A percentile compares a stretch with the other conserved stretches of the same genome.
These are phyloP conservation scores for Diarsia mendica DNA, from an alignment of 2,888 invertebrate genomes.

Conservation along the genomic window DNA sequence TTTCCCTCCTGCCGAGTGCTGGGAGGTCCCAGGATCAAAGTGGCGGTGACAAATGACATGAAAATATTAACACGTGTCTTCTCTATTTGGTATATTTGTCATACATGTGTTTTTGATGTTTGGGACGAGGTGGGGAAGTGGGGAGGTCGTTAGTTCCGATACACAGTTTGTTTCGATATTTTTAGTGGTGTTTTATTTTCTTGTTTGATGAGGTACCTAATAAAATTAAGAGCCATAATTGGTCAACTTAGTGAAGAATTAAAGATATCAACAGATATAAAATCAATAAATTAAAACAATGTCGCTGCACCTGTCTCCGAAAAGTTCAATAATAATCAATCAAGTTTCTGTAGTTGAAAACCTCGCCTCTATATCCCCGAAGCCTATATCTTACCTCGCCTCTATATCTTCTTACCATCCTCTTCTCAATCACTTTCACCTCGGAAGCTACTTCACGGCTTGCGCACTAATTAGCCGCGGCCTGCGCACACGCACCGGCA, in stretches of 20 bases:
- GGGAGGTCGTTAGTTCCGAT: conserved; percentile 27
- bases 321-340: no score
- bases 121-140: conserved; percentile 13
- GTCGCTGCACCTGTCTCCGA: neutral
- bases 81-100: conserved; percentile 49
- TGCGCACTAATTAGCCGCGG: conserved; percentile 45
- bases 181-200: conserved; percentile 27
- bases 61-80: conserved; percentile 69
- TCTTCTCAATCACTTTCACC: conserved; percentile 9
- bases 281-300: neutral
- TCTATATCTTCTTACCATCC: no score
- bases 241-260: neutral
- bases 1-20: conserved; percentile 38
- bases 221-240: neutral
- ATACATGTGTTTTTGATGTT: conserved; percentile 57
- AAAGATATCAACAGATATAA: neutral
- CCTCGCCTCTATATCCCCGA: neutral
- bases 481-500: conserved; percentile 45
- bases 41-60: conserved; percentile 67
- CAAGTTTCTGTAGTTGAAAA: neutral
- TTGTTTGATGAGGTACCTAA: neutral
- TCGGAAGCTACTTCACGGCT: conserved; percentile 24
- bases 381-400: no score
- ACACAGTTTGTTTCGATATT: conserved; percentile 18
- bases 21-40: conserved; percentile 66